Evolutionary conservation across 1,140 invertebrate genomes (phyloP), one percentile per base, ranked within the genome.

Genomic region (Zaprionus kolodkinae): DNA sequence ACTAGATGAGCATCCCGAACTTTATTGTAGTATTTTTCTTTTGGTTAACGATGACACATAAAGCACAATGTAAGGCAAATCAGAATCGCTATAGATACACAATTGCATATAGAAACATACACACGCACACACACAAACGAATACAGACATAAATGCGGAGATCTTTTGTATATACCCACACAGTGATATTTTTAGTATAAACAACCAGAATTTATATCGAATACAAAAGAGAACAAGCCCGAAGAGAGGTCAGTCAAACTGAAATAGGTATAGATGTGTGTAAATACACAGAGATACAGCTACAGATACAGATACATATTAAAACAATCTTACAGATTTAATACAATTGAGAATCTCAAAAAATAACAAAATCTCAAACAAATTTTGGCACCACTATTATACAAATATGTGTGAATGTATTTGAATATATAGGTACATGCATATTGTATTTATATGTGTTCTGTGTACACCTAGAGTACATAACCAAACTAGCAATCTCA

Each of bases 171-270:
- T 87, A 77, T 80, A 84, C 85, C 67, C 86, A 91, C 69, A 91
- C 88, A 91, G 79, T 85, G 72, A 90, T 91, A 91, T 91, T 91
- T 91, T 91, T 91, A 91, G 89, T 91, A 91, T 91, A 91, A 91
- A 91, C 81, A 91, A 91, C 84, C 79, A 88, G 70, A 78, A 91
- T 73, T 73, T 76, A 79, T 87, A 79, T 56, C 40, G 36, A 69
- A 69, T 64, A 75, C 61, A 65, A 63, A 72, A 74, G 69, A 73
- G 70, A 67, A 57, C 10, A 6, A 59, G 38, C 40, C 21, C 33
- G 33, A 59, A 68, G 71, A 67, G 69, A 60, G 68, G 30, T 54
- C 57, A 40, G 55, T 45, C 17, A 50, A 68, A 68, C 55, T 52
- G 64, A 60, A 59, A 68, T 48, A 36, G 3, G 5, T 45, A 33